Evolutionary conservation across 2,888 invertebrate species (phyloP).

Genomic region (Sarcophaga carnaria): DNA sequence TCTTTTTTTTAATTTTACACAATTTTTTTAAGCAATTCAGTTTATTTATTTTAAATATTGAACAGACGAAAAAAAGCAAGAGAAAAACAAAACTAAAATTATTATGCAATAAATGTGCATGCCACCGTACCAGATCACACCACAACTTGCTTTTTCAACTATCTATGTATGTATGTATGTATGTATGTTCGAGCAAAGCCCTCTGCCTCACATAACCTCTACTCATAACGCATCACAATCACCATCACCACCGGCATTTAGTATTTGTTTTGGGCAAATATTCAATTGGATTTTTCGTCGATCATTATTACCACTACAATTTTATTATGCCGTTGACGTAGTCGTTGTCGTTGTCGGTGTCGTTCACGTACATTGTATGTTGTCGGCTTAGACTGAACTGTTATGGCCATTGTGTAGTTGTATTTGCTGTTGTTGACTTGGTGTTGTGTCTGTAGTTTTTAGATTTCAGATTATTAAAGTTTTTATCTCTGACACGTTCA

Average conservation of each 20-base stretch:
- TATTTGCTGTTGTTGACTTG: slow-evolving; percentile 3
- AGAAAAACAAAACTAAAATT: slow-evolving; percentile 14
- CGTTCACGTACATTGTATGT: not conserved
- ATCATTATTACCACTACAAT: slow-evolving; percentile 3
- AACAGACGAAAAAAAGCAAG: not conserved
- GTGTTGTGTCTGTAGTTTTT: slow-evolving; percentile 8
- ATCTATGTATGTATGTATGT: too few relatives aligned
- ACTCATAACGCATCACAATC: slow-evolving; percentile 21
- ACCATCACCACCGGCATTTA: slow-evolving; percentile 2
- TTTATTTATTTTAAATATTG: slow-evolving; percentile 35
- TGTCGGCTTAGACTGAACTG: slow-evolving; percentile 26
- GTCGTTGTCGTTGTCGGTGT: not conserved
- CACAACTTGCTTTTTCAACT: not conserved
- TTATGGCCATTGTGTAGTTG: slow-evolving; percentile 28
- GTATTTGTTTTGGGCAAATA: slow-evolving; percentile 30
- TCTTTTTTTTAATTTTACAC: slow-evolving; percentile 11
- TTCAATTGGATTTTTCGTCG: slow-evolving; percentile 43
- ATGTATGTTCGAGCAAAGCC: not conserved
- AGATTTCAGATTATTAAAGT: slow-evolving; percentile 33
- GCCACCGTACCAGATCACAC: slow-evolving; percentile 26
- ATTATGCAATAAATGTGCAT: slow-evolving; percentile 63
- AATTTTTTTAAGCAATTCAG: slow-evolving; percentile 36
- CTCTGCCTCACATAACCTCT: not conserved
- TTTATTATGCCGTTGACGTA: not conserved
- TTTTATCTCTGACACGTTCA: slow-evolving; percentile 58